A percentile compares a stretch with the other conserved stretches of the same genome.
These are phyloP conservation scores for Eciton burchellii DNA, from an alignment of 1,140 invertebrate genomes.

Conservation along the genomic window DNA sequence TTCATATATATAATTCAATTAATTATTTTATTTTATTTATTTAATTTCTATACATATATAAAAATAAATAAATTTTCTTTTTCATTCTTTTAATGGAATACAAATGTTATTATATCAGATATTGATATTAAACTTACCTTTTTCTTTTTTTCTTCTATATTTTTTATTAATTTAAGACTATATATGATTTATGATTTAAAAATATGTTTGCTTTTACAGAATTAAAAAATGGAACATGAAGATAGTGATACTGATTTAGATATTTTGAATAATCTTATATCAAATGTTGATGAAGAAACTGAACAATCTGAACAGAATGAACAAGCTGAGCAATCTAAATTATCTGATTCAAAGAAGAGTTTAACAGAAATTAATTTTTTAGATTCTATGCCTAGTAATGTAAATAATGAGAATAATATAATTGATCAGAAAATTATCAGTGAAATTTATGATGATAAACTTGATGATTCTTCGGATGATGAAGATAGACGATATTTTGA, in stretches of 20 bases:
- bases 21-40: constrained; percentile 29
- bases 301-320: neutral
- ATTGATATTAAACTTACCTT: neutral
- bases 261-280: constrained; percentile 78
- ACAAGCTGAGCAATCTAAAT: neutral
- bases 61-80: constrained; percentile 2
- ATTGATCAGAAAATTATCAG: constrained; percentile 14
- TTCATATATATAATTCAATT: constrained; percentile 12
- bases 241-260: constrained; percentile 79
- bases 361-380: constrained; percentile 79
- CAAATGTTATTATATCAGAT: neutral
- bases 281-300: constrained; percentile 60
- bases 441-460: constrained; percentile 85
- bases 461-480: constrained; percentile 93
- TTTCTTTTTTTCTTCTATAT: too few relatives aligned
- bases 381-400: constrained; percentile 52
- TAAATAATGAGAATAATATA: constrained; percentile 32
- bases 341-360: constrained; percentile 24
- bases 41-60: neutral
- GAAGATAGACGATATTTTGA: constrained; percentile 91
- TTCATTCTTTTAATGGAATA: constrained; percentile 13
- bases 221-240: constrained; percentile 68
- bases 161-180: neutral
- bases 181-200: neutral
- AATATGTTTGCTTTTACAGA: constrained; percentile 9